phyloP scores from a whole-genome alignment of 2,113 vertebrate species.

The Hystrix brachyura region DNA sequence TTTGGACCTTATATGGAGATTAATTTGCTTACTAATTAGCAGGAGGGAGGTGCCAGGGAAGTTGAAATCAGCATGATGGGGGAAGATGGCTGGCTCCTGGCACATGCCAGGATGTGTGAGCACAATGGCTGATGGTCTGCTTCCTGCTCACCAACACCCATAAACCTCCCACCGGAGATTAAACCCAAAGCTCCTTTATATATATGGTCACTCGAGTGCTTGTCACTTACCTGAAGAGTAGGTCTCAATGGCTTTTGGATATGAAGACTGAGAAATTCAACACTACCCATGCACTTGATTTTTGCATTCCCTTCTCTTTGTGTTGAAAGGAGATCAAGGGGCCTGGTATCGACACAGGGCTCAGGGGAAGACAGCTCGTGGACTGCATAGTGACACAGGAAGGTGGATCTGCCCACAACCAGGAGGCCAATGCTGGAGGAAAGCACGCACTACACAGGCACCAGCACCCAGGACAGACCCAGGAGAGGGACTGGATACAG shows the following conservation, averaged over 20 bases:
- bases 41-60: constrained; percentile 23
- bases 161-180: not conserved
- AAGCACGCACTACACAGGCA: not conserved
- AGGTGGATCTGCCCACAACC: not conserved
- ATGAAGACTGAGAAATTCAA: not conserved
- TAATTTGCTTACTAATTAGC: constrained; percentile 73
- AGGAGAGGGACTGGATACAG: not conserved
- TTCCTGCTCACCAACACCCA: not conserved
- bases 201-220: not conserved
- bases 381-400: rapidly evolving
- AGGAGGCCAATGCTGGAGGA: not conserved
- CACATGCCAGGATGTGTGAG: not conserved
- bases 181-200: not conserved
- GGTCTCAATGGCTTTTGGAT: no score
- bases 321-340: not conserved
- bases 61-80: not conserved
- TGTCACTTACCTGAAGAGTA: not conserved
- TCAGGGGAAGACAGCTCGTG: not conserved
- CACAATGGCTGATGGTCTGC: not conserved
- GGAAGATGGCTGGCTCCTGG: not conserved
- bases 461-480: not conserved
- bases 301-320: not conserved
- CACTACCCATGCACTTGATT: not conserved
- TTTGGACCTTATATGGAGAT: constrained; percentile 52
- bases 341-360: rapidly evolving